A percentile compares a stretch with the other conserved stretches of the same genome.
phyloP scores from a whole-genome alignment of 2,797 vertebrate species.

The Gephyroberyx darwinii region DNA sequence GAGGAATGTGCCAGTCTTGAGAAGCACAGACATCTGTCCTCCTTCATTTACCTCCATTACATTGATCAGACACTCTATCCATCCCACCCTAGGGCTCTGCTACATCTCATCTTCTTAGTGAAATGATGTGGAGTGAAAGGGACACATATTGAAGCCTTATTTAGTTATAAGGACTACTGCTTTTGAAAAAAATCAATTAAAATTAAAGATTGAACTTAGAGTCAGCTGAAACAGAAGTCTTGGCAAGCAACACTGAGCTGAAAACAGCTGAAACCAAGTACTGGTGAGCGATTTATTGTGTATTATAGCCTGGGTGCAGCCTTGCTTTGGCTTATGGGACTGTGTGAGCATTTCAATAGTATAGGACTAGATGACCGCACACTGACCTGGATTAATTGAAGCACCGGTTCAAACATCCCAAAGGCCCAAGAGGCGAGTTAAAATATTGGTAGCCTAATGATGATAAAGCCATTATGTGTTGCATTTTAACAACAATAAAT shows the following conservation, averaged over 20 bases:
- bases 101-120: background rate
- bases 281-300: background rate
- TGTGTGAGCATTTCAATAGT: background rate
- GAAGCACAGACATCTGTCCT: slow-evolving; percentile 38
- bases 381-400: no score
- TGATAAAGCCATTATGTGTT: no score
- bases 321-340: background rate
- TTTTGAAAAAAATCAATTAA: background rate
- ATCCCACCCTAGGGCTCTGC: background rate
- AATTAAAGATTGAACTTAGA: background rate
- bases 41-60: slow-evolving; percentile 15
- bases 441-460: no score
- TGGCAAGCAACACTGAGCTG: no score
- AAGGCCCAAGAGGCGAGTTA: no score
- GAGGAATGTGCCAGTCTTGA: slow-evolving; percentile 33
- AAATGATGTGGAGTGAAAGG: slow-evolving; percentile 13
- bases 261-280: background rate
- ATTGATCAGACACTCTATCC: slow-evolving; percentile 33
- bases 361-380: no score
- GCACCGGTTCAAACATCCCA: no score
- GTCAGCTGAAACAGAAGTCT: background rate
- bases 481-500: no score
- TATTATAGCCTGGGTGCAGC: background rate
- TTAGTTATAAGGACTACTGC: background rate
- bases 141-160: background rate